Conservation (phyloP, 2,113 vertebrate species). For the Andinoacara biseriatus region DNA sequence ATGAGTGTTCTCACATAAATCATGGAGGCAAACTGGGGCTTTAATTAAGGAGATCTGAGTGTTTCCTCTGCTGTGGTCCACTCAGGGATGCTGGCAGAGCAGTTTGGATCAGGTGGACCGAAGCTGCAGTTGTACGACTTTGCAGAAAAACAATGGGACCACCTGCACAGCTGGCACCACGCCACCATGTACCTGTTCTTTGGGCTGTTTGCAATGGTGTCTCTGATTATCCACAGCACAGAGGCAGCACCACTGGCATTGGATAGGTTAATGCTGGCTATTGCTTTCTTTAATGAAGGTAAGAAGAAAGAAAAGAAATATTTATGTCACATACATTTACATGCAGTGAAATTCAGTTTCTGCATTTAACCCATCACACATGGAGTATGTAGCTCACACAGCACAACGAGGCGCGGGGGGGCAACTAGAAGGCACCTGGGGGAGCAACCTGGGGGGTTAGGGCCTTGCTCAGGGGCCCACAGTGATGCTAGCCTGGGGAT, state of each 20-base stretch:
- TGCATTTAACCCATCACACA: too few species aligned
- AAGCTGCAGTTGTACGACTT: slow-evolving; percentile 86
- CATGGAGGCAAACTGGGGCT: not conserved
- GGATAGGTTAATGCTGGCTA: slow-evolving; percentile 86
- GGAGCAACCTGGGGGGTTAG: too few species aligned
- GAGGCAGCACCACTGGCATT: slow-evolving; percentile 82
- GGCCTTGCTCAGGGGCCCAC: too few species aligned
- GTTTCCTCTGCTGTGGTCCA: not conserved
- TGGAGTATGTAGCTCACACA: too few species aligned
- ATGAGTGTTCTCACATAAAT: not conserved
- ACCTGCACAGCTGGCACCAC: slow-evolving; percentile 93
- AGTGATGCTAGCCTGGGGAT: too few species aligned
- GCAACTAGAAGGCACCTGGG: too few species aligned
- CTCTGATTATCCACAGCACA: slow-evolving; percentile 84
- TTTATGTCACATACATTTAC: too few species aligned
- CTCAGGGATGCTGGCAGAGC: slow-evolving; percentile 90
- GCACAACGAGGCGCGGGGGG: too few species aligned
- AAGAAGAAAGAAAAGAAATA: not conserved
- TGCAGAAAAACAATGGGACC: slow-evolving; percentile 84
- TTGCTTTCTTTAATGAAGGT: slow-evolving; percentile 94
- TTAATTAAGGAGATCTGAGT: not conserved
- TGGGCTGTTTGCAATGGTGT: slow-evolving; percentile 82
- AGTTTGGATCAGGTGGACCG: slow-evolving; percentile 85
- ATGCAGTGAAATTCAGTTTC: too few species aligned
- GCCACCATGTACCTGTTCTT: slow-evolving; percentile 96